Conservation (phyloP, 2,797 vertebrate genomes). For the Macropus fuliginosus region DNA sequence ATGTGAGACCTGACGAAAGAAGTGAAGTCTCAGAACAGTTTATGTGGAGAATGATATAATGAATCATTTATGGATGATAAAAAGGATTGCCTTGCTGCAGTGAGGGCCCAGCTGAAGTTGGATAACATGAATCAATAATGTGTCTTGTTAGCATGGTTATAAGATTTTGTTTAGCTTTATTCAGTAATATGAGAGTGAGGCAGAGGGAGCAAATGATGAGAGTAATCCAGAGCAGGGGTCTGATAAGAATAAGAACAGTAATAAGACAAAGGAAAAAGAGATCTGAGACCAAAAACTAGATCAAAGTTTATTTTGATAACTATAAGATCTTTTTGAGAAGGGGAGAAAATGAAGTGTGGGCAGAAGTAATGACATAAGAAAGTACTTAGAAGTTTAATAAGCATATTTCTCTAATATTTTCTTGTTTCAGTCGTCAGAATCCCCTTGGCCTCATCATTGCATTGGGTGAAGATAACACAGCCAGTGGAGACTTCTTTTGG, state of each 20-base stretch:
- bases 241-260: background rate
- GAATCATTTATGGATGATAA: background rate
- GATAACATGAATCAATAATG: background rate
- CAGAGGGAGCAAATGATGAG: background rate
- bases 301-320: background rate
- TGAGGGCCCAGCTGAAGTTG: background rate
- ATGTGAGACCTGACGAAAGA: background rate
- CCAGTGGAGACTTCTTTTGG: constrained; percentile 95
- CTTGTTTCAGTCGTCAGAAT: constrained; percentile 88
- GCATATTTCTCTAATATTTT: constrained; percentile 3
- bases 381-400: background rate
- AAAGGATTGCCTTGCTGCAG: background rate
- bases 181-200: background rate
- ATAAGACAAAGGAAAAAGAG: background rate
- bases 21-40: background rate
- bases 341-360: background rate
- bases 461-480: constrained; percentile 86
- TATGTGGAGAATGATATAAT: background rate
- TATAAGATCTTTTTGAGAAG: background rate
- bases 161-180: background rate
- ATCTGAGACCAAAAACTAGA: background rate
- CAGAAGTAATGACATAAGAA: background rate
- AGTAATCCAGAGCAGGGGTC: background rate
- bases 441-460: constrained; percentile 95
- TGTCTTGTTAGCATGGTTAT: background rate